phyloP scores from a whole-genome alignment of 2,797 vertebrate genomes.

The Prionace glauca region DNA sequence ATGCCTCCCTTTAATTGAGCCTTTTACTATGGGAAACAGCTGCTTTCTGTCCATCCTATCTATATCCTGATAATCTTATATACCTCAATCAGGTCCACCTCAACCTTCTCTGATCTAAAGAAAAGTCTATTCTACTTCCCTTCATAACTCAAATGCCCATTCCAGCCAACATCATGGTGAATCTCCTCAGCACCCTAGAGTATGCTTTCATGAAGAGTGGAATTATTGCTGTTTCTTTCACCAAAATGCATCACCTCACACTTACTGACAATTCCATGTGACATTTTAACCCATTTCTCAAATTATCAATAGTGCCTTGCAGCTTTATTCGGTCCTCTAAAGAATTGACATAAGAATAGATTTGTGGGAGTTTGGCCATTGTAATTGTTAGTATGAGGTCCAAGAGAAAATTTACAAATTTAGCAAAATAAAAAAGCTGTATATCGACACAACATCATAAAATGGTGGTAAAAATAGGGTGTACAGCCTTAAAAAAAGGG shows the following conservation, averaged over 20 bases:
- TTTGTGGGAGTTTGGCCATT: not conserved
- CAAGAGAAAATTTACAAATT: not conserved
- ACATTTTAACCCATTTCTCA: not conserved
- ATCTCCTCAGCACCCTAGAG: not conserved
- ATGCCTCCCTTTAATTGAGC: too few relatives aligned
- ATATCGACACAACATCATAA: not conserved
- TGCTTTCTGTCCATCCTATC: too few relatives aligned
- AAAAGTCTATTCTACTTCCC: too few relatives aligned
- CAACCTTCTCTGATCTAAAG: too few relatives aligned
- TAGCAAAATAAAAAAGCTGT: not conserved
- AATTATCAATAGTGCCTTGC: not conserved
- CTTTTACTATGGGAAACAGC: too few relatives aligned
- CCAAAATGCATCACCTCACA: not conserved
- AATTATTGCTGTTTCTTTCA: conserved; percentile 20
- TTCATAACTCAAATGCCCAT: too few relatives aligned
- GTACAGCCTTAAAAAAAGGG: not conserved
- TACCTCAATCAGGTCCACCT: too few relatives aligned
- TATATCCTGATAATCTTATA: too few relatives aligned
- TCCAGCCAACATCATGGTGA: too few relatives aligned
- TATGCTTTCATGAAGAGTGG: not conserved
- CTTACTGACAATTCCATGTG: not conserved
- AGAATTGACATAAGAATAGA: not conserved
- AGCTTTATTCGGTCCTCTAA: not conserved
- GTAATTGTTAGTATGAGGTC: not conserved
- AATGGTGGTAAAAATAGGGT: not conserved